Evolutionary conservation across 2,113 vertebrate species (phyloP).

Genomic region (Suncus etruscus): DNA sequence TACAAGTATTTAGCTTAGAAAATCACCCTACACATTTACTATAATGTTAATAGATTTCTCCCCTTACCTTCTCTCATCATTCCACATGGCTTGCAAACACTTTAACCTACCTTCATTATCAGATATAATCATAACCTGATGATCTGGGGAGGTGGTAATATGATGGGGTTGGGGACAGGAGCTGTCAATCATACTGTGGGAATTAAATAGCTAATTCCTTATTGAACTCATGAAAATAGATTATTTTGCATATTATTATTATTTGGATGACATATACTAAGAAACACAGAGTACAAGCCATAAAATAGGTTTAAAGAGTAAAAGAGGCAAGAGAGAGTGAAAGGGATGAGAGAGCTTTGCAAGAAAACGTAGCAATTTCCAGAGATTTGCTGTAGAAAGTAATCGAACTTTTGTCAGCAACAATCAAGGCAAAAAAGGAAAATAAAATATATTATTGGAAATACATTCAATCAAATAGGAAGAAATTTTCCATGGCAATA

Average conservation of each 20-base stretch:
- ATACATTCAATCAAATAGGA: neutral
- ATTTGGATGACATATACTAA: neutral
- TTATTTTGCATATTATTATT: neutral
- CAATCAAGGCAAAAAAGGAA: conserved; percentile 27
- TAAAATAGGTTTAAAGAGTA: neutral
- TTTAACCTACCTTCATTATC: neutral
- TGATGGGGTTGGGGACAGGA: neutral
- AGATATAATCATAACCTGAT: neutral
- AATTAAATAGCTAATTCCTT: neutral
- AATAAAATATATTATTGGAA: neutral
- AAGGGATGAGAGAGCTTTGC: neutral
- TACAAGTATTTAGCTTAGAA: neutral
- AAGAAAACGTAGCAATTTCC: neutral
- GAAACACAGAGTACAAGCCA: neutral
- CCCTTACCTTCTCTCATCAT: neutral
- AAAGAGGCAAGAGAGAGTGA: neutral
- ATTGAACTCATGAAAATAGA: neutral
- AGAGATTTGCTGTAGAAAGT: neutral
- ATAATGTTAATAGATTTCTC: neutral
- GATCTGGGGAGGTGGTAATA: neutral
- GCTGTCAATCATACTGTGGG: neutral
- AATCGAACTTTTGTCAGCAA: neutral
- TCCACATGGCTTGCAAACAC: neutral
- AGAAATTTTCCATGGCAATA: neutral
- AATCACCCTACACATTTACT: neutral